These are phyloP conservation scores for Syrmaticus mikado DNA, from an alignment of 2,113 vertebrate species.

Conservation along the genomic window DNA sequence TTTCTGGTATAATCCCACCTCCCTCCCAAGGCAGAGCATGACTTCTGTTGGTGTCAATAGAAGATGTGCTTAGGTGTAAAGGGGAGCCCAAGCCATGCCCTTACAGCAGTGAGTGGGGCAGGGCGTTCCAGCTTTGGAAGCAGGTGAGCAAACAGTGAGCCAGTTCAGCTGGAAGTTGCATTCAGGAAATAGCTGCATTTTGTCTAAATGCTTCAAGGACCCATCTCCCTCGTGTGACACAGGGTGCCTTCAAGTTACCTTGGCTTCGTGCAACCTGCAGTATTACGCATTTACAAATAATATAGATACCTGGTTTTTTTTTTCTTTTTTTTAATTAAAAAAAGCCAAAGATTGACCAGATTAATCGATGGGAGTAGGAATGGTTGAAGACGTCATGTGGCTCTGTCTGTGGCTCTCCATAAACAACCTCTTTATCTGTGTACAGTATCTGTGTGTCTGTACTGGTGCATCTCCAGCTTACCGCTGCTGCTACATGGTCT, in stretches of 20 bases:
- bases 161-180: slow-evolving; percentile 5
- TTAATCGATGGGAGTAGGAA: slow-evolving; percentile 37
- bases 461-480: slow-evolving; percentile 24
- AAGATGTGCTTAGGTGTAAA: neutral
- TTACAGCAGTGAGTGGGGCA: neutral
- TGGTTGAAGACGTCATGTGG: slow-evolving; percentile 6
- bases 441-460: slow-evolving; percentile 23
- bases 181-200: slow-evolving; percentile 1
- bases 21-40: neutral
- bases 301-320: neutral
- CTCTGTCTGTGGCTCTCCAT: slow-evolving; percentile 64
- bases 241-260: slow-evolving; percentile 73
- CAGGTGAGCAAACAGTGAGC: slow-evolving; percentile 19
- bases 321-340: neutral
- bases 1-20: slow-evolving; percentile 54
- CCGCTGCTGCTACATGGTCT: slow-evolving; percentile 49
- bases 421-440: slow-evolving; percentile 20
- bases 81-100: slow-evolving; percentile 8
- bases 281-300: slow-evolving; percentile 56
- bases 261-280: slow-evolving; percentile 65
- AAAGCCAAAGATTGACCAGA: slow-evolving; percentile 78
- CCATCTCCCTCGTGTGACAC: slow-evolving; percentile 52
- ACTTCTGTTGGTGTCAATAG: neutral
- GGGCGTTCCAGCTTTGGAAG: neutral
- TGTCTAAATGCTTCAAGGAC: neutral